These are phyloP conservation scores for Ruditapes philippinarum DNA, from an alignment of 1,140 invertebrate species.

Conservation along the genomic window DNA sequence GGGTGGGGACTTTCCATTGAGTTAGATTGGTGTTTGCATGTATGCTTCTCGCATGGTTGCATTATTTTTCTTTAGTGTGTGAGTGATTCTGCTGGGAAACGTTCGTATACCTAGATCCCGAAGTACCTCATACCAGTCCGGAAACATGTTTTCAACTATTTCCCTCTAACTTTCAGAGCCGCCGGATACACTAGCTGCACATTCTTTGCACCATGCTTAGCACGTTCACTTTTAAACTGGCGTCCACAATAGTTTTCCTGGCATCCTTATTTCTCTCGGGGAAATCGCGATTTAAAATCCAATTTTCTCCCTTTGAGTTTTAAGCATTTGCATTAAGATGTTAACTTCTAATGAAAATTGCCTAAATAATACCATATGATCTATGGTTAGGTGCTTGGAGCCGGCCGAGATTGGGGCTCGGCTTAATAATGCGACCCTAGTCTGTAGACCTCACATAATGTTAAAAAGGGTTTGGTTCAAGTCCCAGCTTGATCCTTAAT, in stretches of 20 bases:
- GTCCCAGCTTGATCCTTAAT: not conserved
- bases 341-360: not conserved
- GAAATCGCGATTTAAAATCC: not conserved
- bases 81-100: no score
- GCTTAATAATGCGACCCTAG: not conserved
- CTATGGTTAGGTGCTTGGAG: not conserved
- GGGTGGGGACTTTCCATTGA: no score
- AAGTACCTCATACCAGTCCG: no score
- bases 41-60: no score
- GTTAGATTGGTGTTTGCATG: no score
- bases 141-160: no score
- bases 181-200: no score
- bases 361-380: not conserved
- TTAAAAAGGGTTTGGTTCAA: not conserved
- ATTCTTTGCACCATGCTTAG: not conserved
- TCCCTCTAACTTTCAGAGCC: no score
- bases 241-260: not conserved
- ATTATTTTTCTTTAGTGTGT: no score
- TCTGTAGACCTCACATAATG: not conserved
- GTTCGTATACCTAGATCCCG: no score
- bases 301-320: not conserved
- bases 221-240: not conserved
- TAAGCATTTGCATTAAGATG: not conserved
- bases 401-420: not conserved
- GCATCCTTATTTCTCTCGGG: not conserved